Base-by-base conservation (phyloP, 2,888 invertebrate genomes). In the Synanthedon andrenaeformis region DNA sequence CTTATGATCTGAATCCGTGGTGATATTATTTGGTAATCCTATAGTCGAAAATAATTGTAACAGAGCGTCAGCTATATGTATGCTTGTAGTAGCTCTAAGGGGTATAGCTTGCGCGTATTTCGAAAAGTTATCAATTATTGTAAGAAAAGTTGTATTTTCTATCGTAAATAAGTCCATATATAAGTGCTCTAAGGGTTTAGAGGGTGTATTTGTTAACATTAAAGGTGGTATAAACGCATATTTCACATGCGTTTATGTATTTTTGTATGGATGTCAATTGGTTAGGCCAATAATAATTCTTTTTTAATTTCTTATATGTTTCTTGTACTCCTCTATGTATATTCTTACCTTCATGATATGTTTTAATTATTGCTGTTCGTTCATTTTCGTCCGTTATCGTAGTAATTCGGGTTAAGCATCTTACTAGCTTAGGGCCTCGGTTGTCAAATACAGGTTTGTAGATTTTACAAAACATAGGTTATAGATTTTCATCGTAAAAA, bases 361-460 rank as follows among this genome's bases (percentile, higher is more conserved):
- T 51, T 56, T 58, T 51, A 51, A 58, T 56, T 23, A 54, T 3
- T 1, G 61, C 56, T 41, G 14, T 28, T 54, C 59, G 56, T 17
- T 61, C 55, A 3, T 4, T 12, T 28, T 52, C 52, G 8, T 59
- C 61, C 50, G 62, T 56, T 14, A 63, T 52, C 3, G 59, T 3
- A 2, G 61, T 65, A 1, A 65, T 58, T 23, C 60, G 49, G 6
- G 50, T 55, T 6, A 13, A 54, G 41, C 62, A 65, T 53, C 56
- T 41, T 4, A 58, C 52, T 55, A 62, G 3, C 54, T 62, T 61
- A 0, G 62, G 60, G n/a, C 61, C 62, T 23, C 61, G 52, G 28
- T 64, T 53, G 50, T 55, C 59, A 28, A 64, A 66, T 52, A 58
- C 52, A 11, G 56, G 49, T 51, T 54, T 64, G 6, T 53, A 59